These are phyloP conservation scores for Boulengerochromis microlepis DNA, from an alignment of 2,113 vertebrate genomes.

Conservation along the genomic window DNA sequence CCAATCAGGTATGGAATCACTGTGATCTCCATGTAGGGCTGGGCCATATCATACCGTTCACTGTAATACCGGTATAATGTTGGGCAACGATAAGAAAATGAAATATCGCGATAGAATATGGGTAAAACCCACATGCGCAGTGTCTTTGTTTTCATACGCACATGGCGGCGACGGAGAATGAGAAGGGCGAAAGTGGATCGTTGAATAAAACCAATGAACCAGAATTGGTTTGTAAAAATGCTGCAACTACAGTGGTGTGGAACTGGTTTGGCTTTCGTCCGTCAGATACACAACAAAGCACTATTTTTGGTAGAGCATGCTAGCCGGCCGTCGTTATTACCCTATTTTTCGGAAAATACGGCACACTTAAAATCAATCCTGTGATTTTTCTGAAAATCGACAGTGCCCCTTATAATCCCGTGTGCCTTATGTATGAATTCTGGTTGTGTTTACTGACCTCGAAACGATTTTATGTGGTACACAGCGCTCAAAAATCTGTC, in stretches of 20 bases:
- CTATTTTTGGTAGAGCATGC: too few relatives aligned
- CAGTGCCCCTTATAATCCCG: fast-evolving
- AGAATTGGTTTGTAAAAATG: background rate
- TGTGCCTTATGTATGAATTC: too few relatives aligned
- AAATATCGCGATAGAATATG: fast-evolving
- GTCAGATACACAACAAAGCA: too few relatives aligned
- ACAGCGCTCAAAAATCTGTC: too few relatives aligned
- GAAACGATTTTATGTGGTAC: fast-evolving
- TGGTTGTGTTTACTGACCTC: too few relatives aligned
- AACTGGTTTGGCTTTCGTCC: too few relatives aligned
- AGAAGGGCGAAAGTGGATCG: fast-evolving
- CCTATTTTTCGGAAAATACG: fast-evolving
- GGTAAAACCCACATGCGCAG: fast-evolving
- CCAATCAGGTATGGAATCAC: background rate
- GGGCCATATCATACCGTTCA: background rate
- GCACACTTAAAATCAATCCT: too few relatives aligned
- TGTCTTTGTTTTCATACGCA: background rate
- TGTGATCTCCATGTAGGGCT: background rate
- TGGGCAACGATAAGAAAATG: background rate
- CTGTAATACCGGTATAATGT: background rate
- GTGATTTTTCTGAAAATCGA: too few relatives aligned
- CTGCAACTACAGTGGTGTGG: too few relatives aligned
- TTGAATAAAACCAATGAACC: background rate
- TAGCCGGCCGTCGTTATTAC: too few relatives aligned
- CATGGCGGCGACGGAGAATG: fast-evolving